A percentile compares a stretch with the other conserved stretches of the same genome.
These are phyloP conservation scores for Hymenochirus boettgeri DNA, from an alignment of 2,113 vertebrate species.

Conservation along the genomic window DNA sequence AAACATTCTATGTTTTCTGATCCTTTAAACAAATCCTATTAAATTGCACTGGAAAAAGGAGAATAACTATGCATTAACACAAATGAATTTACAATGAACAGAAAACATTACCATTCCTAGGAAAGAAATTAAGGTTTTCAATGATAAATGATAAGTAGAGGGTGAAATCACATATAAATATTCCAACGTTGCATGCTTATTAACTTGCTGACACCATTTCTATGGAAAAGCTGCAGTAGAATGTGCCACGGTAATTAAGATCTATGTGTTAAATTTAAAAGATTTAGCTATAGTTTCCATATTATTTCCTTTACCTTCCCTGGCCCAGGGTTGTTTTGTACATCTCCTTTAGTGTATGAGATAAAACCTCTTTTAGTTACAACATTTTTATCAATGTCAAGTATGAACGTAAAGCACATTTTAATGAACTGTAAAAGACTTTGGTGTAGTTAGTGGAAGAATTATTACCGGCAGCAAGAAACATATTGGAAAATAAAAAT, in stretches of 20 bases:
- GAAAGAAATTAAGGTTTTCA: background rate
- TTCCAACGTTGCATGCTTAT: background rate
- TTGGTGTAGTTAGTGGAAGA: slow-evolving; percentile 37
- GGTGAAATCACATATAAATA: background rate
- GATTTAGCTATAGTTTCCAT: slow-evolving; percentile 4
- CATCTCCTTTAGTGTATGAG: slow-evolving; percentile 36
- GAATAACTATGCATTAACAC: too few relatives aligned
- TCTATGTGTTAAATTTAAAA: background rate
- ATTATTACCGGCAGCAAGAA: slow-evolving; percentile 39
- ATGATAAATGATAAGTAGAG: background rate
- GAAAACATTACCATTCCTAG: background rate
- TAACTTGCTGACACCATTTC: background rate
- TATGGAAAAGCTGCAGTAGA: background rate
- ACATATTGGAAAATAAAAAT: slow-evolving; percentile 43
- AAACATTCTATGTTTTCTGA: too few relatives aligned
- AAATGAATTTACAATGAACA: too few relatives aligned
- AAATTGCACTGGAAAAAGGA: too few relatives aligned
- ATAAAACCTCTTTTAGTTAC: slow-evolving; percentile 37
- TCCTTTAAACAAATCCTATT: too few relatives aligned
- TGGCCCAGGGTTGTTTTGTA: slow-evolving; percentile 20
- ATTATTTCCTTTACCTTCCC: slow-evolving; percentile 25
- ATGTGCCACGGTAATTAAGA: slow-evolving; percentile 10
- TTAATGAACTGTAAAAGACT: slow-evolving; percentile 41
- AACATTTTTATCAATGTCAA: slow-evolving; percentile 41
- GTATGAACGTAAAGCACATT: slow-evolving; percentile 39